Base-by-base conservation (phyloP, 2,888 invertebrate species). In the Sturmia bella region DNA sequence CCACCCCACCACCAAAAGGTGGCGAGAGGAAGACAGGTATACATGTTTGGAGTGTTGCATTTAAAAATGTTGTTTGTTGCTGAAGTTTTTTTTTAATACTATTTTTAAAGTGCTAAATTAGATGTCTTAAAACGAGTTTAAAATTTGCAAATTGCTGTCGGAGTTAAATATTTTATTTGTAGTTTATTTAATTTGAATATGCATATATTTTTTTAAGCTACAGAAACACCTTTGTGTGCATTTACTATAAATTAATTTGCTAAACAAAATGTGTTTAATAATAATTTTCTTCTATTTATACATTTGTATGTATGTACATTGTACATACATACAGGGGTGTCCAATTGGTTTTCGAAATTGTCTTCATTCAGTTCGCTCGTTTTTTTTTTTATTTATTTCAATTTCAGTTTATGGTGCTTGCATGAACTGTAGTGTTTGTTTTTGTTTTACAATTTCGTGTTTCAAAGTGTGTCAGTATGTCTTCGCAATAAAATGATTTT, bases 31-130 rank as follows among this genome's bases (percentile, higher is more conserved):
- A 32, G 32, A 32, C 9, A 32, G 6, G 1, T n/a, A n/a, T n/a
- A n/a, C 43, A 41, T 69, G 3, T 66, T 70, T 70, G 64, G 59
- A 59, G 57, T 75, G 57, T 54, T 76, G 81, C 81, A 81, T 45
- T 69, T 73, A 73, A 68, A 37, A 72, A 72, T 56, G 50, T 50
- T 32, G 41, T 56, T 45, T 21, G 43, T 39, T 41, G 75, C 52
- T 32, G 7, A 3, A 32, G 9, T 32, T 32, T 32, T 6, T 5
- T 32, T 32, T 32, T 5, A 27, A 27, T 27, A 27, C 27, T 27
- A 27, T 27, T 27, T 27, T 27, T 27, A 27, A 27, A 27, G 27
- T 6, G 27, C 27, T 6, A 27, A 27, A 27, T 27, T 6, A 6
- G 6, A 4, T 27, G 3, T 27, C 27, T 27, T 27, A 6, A 27